These are phyloP conservation scores for Mesodorylaimus sp. DNA, from an alignment of 2,888 invertebrate genomes.

Conservation along the genomic window DNA sequence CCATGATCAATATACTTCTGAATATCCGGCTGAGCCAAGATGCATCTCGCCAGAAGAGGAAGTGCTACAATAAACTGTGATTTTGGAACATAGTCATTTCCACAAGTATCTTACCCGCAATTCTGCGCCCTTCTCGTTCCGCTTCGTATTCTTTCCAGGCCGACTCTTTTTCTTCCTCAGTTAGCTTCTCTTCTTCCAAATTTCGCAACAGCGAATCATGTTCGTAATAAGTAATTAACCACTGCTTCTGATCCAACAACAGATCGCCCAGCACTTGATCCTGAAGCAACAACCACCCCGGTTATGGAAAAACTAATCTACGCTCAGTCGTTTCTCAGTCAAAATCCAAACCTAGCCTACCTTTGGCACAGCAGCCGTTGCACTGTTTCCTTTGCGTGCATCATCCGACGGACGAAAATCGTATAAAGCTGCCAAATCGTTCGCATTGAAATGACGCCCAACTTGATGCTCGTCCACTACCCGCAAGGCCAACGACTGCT, in stretches of 20 bases:
- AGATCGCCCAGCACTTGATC: constrained; percentile 61
- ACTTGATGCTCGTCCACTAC: constrained; percentile 96
- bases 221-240: constrained; percentile 73
- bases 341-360: no score
- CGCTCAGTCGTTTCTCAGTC: no score
- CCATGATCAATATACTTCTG: no score
- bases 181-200: constrained; percentile 67
- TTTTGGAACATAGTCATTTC: no score
- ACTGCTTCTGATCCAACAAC: constrained; percentile 50
- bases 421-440: constrained; percentile 76
- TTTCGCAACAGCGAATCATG: constrained; percentile 89
- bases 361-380: constrained; percentile 46
- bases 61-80: no score
- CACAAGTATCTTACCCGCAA: no score
- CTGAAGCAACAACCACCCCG: constrained; percentile 10
- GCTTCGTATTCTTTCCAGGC: constrained; percentile 96
- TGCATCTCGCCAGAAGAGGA: no score
- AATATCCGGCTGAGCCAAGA: no score
- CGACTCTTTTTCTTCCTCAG: constrained; percentile 75
- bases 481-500: constrained; percentile 78
- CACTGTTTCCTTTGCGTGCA: constrained; percentile 19
- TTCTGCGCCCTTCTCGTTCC: constrained; percentile 44
- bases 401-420: constrained; percentile 56
- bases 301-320: no score
- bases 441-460: constrained; percentile 86